Conservation (phyloP, 2,888 invertebrate genomes). For the Drosophila eohydei region DNA sequence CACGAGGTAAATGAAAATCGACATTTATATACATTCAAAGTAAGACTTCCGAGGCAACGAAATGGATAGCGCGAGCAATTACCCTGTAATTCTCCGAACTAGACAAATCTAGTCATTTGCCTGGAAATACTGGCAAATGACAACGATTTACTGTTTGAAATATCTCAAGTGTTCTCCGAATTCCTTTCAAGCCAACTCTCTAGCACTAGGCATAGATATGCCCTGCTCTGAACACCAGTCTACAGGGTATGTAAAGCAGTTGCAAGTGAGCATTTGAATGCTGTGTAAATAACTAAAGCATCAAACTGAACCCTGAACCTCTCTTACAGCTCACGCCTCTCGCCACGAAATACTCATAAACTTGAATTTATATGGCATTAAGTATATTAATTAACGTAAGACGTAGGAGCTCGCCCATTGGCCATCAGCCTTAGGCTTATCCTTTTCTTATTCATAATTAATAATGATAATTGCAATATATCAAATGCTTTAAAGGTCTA, state of each 20-base stretch:
- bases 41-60: constrained; percentile 9
- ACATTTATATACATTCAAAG: constrained; percentile 81
- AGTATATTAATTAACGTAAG: constrained; percentile 53
- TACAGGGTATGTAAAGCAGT: constrained; percentile 16
- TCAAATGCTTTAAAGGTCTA: constrained; percentile 15
- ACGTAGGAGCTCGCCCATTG: constrained; percentile 14
- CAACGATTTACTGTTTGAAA: not conserved
- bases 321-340: not conserved
- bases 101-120: not conserved
- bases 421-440: constrained; percentile 4
- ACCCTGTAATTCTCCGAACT: not conserved
- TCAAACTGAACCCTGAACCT: constrained; percentile 13
- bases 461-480: constrained; percentile 17
- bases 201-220: not conserved
- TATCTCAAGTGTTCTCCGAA: not conserved
- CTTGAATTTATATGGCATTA: constrained; percentile 22
- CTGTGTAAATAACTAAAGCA: constrained; percentile 30
- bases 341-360: constrained; percentile 10
- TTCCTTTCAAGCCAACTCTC: not conserved
- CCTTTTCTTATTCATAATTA: constrained; percentile 5
- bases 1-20: constrained; percentile 77
- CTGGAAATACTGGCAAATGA: too few species aligned
- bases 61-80: not conserved
- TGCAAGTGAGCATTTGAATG: constrained; percentile 6
- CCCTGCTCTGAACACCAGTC: not conserved